These are phyloP conservation scores for Labeo rohita DNA, from an alignment of 2,113 vertebrate genomes.

Conservation along the genomic window DNA sequence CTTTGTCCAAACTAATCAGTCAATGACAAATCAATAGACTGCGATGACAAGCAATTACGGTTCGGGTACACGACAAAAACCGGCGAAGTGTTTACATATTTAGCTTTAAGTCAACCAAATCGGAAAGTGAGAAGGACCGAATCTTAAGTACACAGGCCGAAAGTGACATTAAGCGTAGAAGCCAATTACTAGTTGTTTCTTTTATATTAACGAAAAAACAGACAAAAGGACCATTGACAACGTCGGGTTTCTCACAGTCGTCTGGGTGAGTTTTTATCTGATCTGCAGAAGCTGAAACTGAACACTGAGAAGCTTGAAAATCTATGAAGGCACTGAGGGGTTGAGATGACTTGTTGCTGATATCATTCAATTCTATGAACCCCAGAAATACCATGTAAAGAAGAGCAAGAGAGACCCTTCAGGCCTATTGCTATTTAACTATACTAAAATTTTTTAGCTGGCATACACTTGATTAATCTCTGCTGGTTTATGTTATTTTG, in stretches of 20 bases:
- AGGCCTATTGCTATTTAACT: not conserved
- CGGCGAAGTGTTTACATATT: constrained; percentile 73
- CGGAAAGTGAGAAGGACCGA: not conserved
- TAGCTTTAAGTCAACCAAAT: constrained; percentile 31
- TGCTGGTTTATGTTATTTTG: not conserved
- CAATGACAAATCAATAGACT: constrained; percentile 78
- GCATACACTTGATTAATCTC: not conserved
- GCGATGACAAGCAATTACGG: constrained; percentile 70
- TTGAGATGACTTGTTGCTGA: constrained; percentile 45
- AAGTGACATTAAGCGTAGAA: constrained; percentile 18
- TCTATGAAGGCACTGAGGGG: constrained; percentile 45
- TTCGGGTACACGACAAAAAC: constrained; percentile 69
- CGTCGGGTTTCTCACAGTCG: constrained; percentile 39
- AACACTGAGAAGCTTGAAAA: constrained; percentile 48
- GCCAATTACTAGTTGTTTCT: constrained; percentile 21
- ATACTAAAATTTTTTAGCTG: not conserved
- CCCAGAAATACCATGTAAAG: constrained; percentile 13
- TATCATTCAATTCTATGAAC: constrained; percentile 37
- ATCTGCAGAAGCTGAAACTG: constrained; percentile 49
- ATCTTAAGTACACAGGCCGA: not conserved
- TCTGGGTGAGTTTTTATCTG: constrained; percentile 41
- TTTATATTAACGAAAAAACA: not conserved
- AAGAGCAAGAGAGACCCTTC: not conserved
- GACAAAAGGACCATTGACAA: constrained; percentile 46
- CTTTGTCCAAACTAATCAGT: constrained; percentile 79